Conservation (phyloP, 2,113 vertebrate genomes). For the Odontesthes bonariensis region DNA sequence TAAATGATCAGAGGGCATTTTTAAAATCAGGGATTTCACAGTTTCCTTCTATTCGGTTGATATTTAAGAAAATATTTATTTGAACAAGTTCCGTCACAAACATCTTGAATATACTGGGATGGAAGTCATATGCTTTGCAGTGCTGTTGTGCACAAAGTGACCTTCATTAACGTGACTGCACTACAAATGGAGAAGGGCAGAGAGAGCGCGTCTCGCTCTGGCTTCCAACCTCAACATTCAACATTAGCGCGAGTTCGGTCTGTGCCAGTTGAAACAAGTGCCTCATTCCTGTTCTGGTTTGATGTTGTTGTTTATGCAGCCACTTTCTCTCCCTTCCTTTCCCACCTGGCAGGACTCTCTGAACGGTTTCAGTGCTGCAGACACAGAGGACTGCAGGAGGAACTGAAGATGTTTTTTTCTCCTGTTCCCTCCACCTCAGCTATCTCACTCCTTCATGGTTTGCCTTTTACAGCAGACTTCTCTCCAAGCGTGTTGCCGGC, state of each 20-base stretch:
- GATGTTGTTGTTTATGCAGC: constrained; percentile 20
- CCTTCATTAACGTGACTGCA: background rate
- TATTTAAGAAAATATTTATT: no score
- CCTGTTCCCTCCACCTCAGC: background rate
- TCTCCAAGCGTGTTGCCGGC: constrained; percentile 1
- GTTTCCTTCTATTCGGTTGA: no score
- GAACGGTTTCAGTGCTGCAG: constrained; percentile 58
- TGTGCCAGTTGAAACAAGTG: constrained; percentile 54
- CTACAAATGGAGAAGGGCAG: background rate
- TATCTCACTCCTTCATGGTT: background rate
- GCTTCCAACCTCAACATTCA: constrained; percentile 40
- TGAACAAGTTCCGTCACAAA: background rate
- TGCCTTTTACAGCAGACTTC: constrained; percentile 9
- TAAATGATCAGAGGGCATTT: no score
- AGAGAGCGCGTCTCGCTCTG: constrained; percentile 5
- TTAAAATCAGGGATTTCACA: no score
- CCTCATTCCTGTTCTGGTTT: constrained; percentile 4
- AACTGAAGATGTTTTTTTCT: constrained; percentile 40
- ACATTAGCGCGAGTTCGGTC: constrained; percentile 14
- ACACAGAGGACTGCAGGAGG: constrained; percentile 41
- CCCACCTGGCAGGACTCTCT: constrained; percentile 60
- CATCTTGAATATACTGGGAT: background rate
- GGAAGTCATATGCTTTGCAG: background rate
- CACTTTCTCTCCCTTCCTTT: constrained; percentile 4
- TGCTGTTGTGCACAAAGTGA: background rate